Evolutionary conservation across 2,797 vertebrate genomes (phyloP), one percentile per base, ranked within the genome.

Genomic region (Zenarchopterus dispar): DNA sequence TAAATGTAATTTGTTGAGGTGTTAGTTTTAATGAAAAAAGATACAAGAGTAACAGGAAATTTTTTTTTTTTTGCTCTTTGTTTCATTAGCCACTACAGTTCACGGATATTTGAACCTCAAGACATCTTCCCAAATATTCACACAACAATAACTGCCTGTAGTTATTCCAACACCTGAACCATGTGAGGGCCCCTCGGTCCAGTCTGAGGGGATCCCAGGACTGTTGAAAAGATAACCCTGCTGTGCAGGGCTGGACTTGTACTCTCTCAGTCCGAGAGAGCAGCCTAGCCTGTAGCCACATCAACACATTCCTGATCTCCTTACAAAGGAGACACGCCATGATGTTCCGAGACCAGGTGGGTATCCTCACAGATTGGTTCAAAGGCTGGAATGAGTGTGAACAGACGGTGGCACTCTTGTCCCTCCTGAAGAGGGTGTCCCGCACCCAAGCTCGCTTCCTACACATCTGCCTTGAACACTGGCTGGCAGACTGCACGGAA

Each of bases 321-420:
- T 82, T 68, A 74, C 31, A 2, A 16, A 89, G 91, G 89, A 91
- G 89, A 88, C 89, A 70, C 92, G 96, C 92, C 95, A 98, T 98
- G 96, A 98, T 98, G 96, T 98, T 98, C 96, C 95, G 97, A 91
- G 97, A 98, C 91, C 97, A 98, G 92, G 96, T 98, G 87, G 95
- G 96, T 88, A 95, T 97, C 87, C 93, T 98, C 62, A 95, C 96
- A 61, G 96, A 96, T 88, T 98, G 97, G 96, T 98, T 98, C 88
- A 97, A 97, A 82, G 95, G 96, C 89, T 98, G 97, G 97, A 98
- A 98, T 71, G 97, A 98, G 89, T 98, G 97, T 71, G 97, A 98
- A 87, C 97, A 98, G 93, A 98, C 97, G 1, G 97, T 98, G 89
- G 97, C 97, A 22, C 94, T 98, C 78, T 91, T 98, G 62, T 96